Conservation (phyloP, 2,797 vertebrate genomes). For the Acridotheres tristis region DNA sequence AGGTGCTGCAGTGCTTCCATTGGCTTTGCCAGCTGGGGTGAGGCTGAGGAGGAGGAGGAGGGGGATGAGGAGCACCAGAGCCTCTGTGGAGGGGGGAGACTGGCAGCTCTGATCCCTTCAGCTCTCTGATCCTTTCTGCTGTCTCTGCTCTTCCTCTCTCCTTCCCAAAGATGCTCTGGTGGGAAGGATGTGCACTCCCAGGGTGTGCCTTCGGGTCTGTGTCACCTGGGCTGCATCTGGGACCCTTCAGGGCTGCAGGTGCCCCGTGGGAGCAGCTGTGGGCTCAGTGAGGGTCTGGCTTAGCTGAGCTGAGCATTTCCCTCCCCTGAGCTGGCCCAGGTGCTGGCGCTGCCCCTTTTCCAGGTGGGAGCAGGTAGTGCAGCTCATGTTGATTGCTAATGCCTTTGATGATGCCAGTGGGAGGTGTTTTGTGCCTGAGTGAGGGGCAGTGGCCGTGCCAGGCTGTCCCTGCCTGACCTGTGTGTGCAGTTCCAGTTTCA, state of each 20-base stretch:
- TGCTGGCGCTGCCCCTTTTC: neutral
- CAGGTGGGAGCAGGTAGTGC: neutral
- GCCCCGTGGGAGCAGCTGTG: neutral
- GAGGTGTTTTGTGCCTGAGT: neutral
- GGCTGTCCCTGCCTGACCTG: neutral
- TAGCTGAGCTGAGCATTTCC: neutral
- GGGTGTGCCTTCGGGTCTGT: neutral
- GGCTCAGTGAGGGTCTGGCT: neutral
- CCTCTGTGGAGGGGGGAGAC: neutral
- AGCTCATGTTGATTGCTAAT: fast-evolving
- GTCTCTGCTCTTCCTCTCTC: neutral
- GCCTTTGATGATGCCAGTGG: neutral
- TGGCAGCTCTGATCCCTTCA: neutral
- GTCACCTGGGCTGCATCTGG: neutral
- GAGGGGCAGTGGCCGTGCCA: fast-evolving
- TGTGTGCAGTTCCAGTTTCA: conserved; percentile 88
- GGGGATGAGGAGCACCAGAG: neutral
- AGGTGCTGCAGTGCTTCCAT: neutral
- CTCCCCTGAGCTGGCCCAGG: neutral
- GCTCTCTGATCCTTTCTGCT: neutral
- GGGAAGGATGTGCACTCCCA: neutral
- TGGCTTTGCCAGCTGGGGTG: neutral
- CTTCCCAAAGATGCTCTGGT: neutral
- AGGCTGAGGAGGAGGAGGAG: neutral
- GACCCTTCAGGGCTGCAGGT: neutral